Evolutionary conservation across 2,113 vertebrate species (phyloP), one percentile per base, ranked within the genome.

Genomic region (Cynoglossus semilaevis): DNA sequence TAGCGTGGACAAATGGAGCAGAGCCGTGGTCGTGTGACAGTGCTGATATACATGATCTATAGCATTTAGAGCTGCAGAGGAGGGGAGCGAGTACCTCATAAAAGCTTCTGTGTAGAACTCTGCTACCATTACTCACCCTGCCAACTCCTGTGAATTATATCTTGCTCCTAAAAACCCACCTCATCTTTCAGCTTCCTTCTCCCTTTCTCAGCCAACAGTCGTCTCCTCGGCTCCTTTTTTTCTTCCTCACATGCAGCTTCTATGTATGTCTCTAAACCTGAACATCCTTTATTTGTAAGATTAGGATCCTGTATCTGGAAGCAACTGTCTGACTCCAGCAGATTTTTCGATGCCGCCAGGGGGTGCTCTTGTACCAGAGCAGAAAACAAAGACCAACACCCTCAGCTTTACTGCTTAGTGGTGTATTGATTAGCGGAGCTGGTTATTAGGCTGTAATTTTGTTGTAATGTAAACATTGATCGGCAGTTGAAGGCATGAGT

Each of bases 51-150:
- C 38, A 63, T 75, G 76, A 82, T 79, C 29, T 72, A 64, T 67
- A 76, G 57, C 47, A 58, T 72, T 62, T 55, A 81, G 58, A 63
- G 55, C 36, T 65, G n/a, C 29, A 62, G 76, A 74, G 73, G 22
- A 29, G 41, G 58, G 59, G 34, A 37, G 63, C 69, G 72, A 86
- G 63, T 63, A 60, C 78, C 75, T 74, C 73, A 72, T 84, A 85
- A 83, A 87, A 75, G 52, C 66, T 22, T 51, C 14, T 54, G 52
- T 42, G 44, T 74, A 63, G 37, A 56, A 34, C 56, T 65, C 46
- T 15, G 50, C 64, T 18, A 16, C 69, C 65, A 71, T 87, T 60
- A 78, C 56, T 87, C 76, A 71, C 60, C 45, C 55, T 66, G 55
- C 55, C 63, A 59, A 58, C 47, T 53, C 36, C 37, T 43, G 51